A percentile compares a stretch with the other conserved stretches of the same genome.
phyloP scores from a whole-genome alignment of 2,113 vertebrate genomes.

The Vulpes vulpes region DNA sequence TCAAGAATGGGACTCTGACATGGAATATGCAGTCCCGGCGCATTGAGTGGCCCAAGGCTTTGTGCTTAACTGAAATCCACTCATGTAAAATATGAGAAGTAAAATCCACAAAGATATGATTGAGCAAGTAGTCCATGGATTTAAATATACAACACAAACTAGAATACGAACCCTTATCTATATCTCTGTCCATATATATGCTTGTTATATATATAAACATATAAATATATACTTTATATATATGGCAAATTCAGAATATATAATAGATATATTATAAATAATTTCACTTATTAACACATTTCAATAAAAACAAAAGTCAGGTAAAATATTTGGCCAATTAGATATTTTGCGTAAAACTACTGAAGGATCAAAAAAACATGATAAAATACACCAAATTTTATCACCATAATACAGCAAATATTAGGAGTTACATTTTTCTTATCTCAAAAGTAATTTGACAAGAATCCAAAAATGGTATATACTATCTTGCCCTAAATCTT shows the following conservation, averaged over 20 bases:
- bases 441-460: not conserved
- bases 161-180: not conserved
- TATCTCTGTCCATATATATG: not conserved
- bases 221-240: not conserved
- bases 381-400: rapidly evolving
- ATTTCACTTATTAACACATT: not conserved
- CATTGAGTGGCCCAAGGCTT: not conserved
- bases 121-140: too few species aligned
- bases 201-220: not conserved
- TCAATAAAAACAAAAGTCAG: not conserved
- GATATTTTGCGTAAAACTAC: not conserved
- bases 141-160: not conserved
- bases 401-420: too few species aligned
- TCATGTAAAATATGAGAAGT: not conserved
- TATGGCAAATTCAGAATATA: not conserved
- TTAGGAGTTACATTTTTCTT: not conserved
- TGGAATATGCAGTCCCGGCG: rapidly evolving
- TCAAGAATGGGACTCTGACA: not conserved
- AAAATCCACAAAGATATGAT: not conserved
- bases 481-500: not conserved
- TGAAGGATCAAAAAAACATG: not conserved
- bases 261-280: not conserved
- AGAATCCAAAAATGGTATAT: not conserved
- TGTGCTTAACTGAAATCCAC: not conserved
- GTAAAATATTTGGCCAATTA: not conserved